Conservation (phyloP, 2,888 invertebrate genomes). For the Drosophila rubida region DNA sequence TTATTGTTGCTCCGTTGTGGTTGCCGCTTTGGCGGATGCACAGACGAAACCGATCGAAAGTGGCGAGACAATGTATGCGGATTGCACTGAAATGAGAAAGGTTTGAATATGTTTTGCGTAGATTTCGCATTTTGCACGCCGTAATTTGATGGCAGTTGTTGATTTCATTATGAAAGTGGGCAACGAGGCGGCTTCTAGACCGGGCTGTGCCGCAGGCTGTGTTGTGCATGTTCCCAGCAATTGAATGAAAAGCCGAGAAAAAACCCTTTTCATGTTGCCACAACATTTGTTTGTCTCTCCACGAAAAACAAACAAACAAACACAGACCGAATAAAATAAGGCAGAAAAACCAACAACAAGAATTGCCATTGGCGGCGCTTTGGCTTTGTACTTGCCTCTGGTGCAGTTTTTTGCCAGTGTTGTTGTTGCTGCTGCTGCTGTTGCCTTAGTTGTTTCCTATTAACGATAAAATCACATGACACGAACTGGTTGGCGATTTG, state of each 20-base stretch:
- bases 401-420: slow-evolving; percentile 31
- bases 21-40: background rate
- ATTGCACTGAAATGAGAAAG: slow-evolving; percentile 21
- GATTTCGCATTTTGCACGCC: slow-evolving; percentile 39
- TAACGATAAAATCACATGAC: slow-evolving; percentile 80
- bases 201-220: background rate
- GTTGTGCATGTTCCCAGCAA: slow-evolving; percentile 45
- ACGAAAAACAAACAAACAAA: slow-evolving; percentile 13
- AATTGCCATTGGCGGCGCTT: slow-evolving; percentile 70
- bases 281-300: slow-evolving; percentile 69
- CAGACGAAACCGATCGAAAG: slow-evolving; percentile 3
- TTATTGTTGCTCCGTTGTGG: background rate
- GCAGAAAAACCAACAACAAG: slow-evolving; percentile 39
- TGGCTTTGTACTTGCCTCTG: slow-evolving; percentile 75
- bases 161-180: slow-evolving; percentile 71
- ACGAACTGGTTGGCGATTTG: slow-evolving; percentile 77
- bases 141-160: slow-evolving; percentile 61
- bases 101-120: slow-evolving; percentile 41
- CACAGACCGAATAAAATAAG: too few species aligned
- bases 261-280: slow-evolving; percentile 76
- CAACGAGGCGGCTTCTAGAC: slow-evolving; percentile 10
- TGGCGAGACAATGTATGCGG: slow-evolving; percentile 6
- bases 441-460: slow-evolving; percentile 76
- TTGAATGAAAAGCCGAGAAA: slow-evolving; percentile 66
- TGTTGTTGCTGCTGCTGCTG: slow-evolving; percentile 25